Conservation (phyloP, 2,113 vertebrate species). For the Clarias batrachus region DNA sequence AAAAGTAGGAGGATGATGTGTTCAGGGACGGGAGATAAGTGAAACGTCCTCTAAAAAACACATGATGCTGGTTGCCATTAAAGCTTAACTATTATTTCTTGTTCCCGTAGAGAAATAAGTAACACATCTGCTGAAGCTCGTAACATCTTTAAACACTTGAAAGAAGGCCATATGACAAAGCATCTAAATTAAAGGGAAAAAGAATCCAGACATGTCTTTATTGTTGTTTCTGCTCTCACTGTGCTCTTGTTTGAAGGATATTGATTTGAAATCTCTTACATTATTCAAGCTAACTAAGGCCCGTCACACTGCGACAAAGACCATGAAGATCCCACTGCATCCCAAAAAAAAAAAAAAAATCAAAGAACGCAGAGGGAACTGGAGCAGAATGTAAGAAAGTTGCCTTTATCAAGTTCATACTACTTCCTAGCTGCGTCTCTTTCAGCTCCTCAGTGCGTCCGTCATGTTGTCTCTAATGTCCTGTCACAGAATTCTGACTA, state of each 20-base stretch:
- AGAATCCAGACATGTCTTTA: not conserved
- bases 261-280: not conserved
- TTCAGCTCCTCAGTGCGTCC: too few relatives aligned
- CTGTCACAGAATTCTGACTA: too few relatives aligned
- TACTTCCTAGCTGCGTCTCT: too few relatives aligned
- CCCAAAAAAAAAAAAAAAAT: too few relatives aligned
- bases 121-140: not conserved
- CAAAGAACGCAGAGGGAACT: too few relatives aligned
- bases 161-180: constrained; percentile 22
- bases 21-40: not conserved
- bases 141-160: not conserved
- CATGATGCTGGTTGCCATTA: not conserved
- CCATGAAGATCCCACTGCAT: too few relatives aligned
- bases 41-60: not conserved
- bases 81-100: not conserved
- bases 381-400: too few relatives aligned
- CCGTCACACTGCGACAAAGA: too few relatives aligned
- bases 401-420: too few relatives aligned
- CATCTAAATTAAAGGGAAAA: constrained; percentile 26
- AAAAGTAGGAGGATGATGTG: not conserved
- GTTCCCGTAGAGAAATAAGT: not conserved
- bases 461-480: too few relatives aligned
- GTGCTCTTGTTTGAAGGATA: not conserved
- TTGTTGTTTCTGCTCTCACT: not conserved
- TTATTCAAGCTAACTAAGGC: not conserved